Percentiles rank a stretch among this genome's conserved stretches.
Evolutionary conservation across 2,888 invertebrate species (phyloP).

Genomic region (Diadegma fenestrale): DNA sequence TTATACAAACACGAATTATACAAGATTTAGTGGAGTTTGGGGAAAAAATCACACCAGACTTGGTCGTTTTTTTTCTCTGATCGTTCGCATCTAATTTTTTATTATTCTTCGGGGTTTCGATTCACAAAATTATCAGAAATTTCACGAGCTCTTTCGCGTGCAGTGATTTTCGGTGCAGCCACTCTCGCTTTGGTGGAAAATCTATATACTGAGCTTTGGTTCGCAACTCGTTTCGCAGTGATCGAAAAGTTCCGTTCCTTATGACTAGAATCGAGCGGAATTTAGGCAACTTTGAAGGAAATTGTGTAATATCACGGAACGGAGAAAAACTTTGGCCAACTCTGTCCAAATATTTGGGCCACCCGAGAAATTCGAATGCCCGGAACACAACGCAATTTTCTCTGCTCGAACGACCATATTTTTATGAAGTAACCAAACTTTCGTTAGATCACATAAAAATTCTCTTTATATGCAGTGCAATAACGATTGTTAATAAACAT

Average conservation of each 20-base stretch:
- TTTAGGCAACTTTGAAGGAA: constrained; percentile 8
- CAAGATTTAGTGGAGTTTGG: background rate
- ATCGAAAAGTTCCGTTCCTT: constrained; percentile 18
- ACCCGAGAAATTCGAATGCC: background rate
- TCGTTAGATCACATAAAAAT: background rate
- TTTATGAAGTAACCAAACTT: background rate
- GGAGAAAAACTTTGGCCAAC: constrained; percentile 10
- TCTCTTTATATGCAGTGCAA: background rate
- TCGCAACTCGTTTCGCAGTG: constrained; percentile 21
- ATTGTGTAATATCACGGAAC: constrained; percentile 14
- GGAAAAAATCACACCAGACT: too few species aligned
- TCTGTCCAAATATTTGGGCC: background rate
- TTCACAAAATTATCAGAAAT: background rate
- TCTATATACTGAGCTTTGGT: background rate
- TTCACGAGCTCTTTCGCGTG: background rate
- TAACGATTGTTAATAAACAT: background rate
- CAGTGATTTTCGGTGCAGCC: background rate
- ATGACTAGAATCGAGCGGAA: constrained; percentile 12
- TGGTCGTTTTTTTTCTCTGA: too few species aligned
- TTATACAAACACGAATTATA: background rate
- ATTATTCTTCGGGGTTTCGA: background rate
- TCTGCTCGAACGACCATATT: background rate
- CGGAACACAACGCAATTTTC: background rate
- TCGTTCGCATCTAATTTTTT: background rate
- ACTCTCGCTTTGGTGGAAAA: background rate